Percentiles rank a stretch among this genome's conserved stretches.
Evolutionary conservation across 2,888 invertebrate genomes (phyloP).

Genomic region (Morinoia aosen): DNA sequence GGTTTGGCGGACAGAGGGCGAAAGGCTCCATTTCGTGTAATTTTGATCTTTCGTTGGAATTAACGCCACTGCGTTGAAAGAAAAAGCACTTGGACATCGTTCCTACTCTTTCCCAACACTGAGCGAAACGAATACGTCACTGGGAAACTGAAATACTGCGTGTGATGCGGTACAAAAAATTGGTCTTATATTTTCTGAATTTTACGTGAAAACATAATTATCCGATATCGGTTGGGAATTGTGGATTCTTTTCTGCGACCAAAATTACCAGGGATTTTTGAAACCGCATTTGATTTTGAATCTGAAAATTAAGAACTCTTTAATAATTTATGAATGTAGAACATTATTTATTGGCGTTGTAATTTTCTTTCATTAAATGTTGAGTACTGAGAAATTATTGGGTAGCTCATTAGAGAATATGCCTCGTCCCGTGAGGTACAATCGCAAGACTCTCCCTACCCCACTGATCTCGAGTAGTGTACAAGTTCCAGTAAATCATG

Average conservation of each 20-base stretch:
- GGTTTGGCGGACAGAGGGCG: background rate
- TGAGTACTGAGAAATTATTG: background rate
- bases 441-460: background rate
- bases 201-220: background rate
- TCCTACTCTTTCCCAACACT: background rate
- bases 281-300: background rate
- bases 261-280: background rate
- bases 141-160: background rate
- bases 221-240: background rate
- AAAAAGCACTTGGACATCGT: background rate
- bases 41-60: background rate
- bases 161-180: background rate
- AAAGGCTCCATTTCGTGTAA: background rate
- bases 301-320: background rate
- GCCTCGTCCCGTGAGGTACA: background rate
- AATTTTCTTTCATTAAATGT: too few relatives aligned
- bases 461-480: background rate
- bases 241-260: background rate
- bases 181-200: background rate
- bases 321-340: too few relatives aligned
- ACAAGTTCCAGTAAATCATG: background rate
- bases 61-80: background rate
- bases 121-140: background rate
- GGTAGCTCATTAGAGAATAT: background rate
- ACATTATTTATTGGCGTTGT: too few relatives aligned